Percentiles rank a stretch among this genome's conserved stretches.
Conservation (phyloP, 2,888 invertebrate genomes). For the Asteroscopus sphinx region DNA sequence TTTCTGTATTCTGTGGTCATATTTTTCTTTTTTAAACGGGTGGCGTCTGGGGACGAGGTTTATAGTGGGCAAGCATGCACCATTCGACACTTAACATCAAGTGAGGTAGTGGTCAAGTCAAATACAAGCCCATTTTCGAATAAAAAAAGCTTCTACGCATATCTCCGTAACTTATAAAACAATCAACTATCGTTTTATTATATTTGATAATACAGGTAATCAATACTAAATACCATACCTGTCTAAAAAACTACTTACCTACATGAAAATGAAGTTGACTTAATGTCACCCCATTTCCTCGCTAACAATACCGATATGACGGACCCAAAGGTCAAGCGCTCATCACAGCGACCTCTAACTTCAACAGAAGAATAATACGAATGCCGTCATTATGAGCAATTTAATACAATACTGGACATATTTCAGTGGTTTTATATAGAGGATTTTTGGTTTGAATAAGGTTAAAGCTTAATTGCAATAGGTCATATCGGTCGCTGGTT, state of each 20-base stretch:
- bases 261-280: background rate
- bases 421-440: conserved; percentile 6
- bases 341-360: conserved; percentile 31
- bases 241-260: background rate
- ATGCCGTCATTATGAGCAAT: conserved; percentile 10
- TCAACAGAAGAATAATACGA: conserved; percentile 25
- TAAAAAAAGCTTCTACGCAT: too few relatives aligned
- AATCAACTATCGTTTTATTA: too few relatives aligned
- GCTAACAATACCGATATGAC: conserved; percentile 18
- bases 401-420: conserved; percentile 9
- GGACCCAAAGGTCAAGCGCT: conserved; percentile 26
- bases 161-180: too few relatives aligned
- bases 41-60: too few relatives aligned
- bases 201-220: background rate
- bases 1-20: too few relatives aligned
- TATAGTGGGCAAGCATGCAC: too few relatives aligned
- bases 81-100: too few relatives aligned
- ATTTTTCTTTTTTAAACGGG: too few relatives aligned
- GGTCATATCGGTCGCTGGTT: background rate
- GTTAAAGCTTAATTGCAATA: background rate
- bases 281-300: conserved; percentile 10
- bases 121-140: too few relatives aligned
- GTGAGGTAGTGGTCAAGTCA: too few relatives aligned
- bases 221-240: too few relatives aligned
- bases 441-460: background rate